Evolutionary conservation across 2,888 invertebrate species (phyloP), one percentile per base, ranked within the genome.

Genomic region (Mimachlamys varia): DNA sequence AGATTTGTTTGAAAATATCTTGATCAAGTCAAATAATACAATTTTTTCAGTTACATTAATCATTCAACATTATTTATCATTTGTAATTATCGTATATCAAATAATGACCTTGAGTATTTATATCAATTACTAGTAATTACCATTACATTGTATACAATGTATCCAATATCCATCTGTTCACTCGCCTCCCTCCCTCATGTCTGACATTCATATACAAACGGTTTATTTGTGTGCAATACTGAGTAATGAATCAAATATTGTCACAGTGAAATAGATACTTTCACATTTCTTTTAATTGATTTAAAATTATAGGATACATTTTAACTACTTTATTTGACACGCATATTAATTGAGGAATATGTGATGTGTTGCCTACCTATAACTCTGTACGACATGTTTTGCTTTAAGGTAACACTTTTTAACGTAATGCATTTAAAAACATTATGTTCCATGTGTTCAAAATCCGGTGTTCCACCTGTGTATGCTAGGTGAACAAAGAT

Each of bases 211-310:
- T 58, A 58, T 22, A 76, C 27, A 33, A 76, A 76, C 27, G 22
- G 76, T 33, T 76, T 76, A 33, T 76, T 44, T 76, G 76, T 76
- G 76, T 76, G 76, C 76, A 76, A 76, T 76, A 76, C 33, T 33
- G 76, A 76, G 76, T 76, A 1, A n/a, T 17, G 27, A 76, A 76
- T 76, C 76, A 76, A 76, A 76, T 33, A 27, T 76, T 33, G 33
- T 33, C 10, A 33, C 76, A 27, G 13, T 10, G 10, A 17, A 58
- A n/a, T 19, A 58, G 19, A 58, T 58, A 58, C 19, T 58, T n/a
- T n/a, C 58, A 4, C 22, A 22, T 7, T 22, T 55, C 55, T 22
- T 58, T 58, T 22, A 58, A 22, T n/a, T 22, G 53, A 53, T 53
- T 58, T 58, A 22, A 58, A 58, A 58, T 5, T 53, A 15, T 4